Conservation (phyloP, 2,888 invertebrate species). For the Agrilus cyanescens region DNA sequence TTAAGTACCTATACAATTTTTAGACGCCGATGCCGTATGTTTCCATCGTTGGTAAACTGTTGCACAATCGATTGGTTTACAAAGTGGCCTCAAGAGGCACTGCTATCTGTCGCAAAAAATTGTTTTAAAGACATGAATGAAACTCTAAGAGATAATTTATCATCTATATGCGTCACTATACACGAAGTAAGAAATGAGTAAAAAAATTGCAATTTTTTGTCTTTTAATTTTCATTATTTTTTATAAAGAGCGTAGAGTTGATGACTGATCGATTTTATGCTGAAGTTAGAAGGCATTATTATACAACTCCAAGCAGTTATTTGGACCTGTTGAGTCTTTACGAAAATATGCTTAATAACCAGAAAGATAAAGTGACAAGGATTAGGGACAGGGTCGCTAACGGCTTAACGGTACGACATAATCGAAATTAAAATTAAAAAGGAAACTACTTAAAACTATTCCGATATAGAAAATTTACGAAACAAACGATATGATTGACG, state of each 20-base stretch:
- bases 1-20: not conserved
- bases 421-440: not conserved
- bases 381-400: constrained; percentile 59
- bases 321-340: constrained; percentile 76
- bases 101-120: constrained; percentile 69
- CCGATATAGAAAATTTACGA: constrained; percentile 58
- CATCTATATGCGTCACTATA: constrained; percentile 58
- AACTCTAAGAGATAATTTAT: constrained; percentile 30
- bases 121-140: constrained; percentile 46
- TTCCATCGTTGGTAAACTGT: constrained; percentile 87
- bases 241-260: constrained; percentile 60
- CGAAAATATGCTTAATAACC: constrained; percentile 52
- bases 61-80: constrained; percentile 93
- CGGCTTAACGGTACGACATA: constrained; percentile 45
- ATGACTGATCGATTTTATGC: constrained; percentile 66
- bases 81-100: constrained; percentile 82
- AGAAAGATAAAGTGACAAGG: constrained; percentile 55
- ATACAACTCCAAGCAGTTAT: constrained; percentile 87
- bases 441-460: not conserved
- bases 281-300: constrained; percentile 77
- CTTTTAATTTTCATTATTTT: not conserved
- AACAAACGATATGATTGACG: constrained; percentile 67
- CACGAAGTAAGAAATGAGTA: constrained; percentile 43
- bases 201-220: not conserved
- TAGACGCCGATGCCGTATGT: constrained; percentile 74